phyloP scores from a whole-genome alignment of 1,140 invertebrate species.

The Aphis craccivora region DNA sequence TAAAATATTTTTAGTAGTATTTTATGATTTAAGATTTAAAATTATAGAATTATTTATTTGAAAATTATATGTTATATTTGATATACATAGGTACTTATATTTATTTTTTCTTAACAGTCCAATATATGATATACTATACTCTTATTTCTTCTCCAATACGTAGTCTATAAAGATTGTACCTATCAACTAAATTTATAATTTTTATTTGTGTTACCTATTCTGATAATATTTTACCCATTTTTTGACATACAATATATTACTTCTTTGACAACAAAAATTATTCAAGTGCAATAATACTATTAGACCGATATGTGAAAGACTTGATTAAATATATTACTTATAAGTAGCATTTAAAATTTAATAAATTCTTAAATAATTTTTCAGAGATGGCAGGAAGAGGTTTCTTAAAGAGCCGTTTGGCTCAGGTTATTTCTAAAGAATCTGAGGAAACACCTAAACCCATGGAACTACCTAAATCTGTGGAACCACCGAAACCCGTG shows the following conservation, averaged over 20 bases:
- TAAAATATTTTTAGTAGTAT: too few species aligned
- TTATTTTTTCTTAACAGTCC: too few species aligned
- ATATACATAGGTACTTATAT: too few species aligned
- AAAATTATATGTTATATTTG: too few species aligned
- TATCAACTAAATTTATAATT: too few species aligned
- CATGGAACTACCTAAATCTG: not conserved
- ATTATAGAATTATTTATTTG: too few species aligned
- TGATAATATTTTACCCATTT: not conserved
- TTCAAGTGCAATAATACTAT: not conserved
- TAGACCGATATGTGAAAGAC: too few species aligned
- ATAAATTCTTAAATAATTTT: not conserved
- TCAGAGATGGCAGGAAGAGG: conserved; percentile 43
- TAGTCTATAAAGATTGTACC: too few species aligned
- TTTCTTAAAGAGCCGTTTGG: conserved; percentile 26
- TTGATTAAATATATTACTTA: not conserved
- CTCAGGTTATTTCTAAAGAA: not conserved
- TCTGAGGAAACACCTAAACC: not conserved
- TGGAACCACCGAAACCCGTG: not conserved
- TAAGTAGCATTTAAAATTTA: not conserved
- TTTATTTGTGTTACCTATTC: not conserved
- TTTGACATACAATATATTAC: too few species aligned
- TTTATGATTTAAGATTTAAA: too few species aligned
- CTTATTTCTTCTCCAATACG: too few species aligned
- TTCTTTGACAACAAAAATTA: not conserved
- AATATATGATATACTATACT: too few species aligned